Conservation (phyloP, 2,113 vertebrate genomes). For the Ophiodon elongatus region DNA sequence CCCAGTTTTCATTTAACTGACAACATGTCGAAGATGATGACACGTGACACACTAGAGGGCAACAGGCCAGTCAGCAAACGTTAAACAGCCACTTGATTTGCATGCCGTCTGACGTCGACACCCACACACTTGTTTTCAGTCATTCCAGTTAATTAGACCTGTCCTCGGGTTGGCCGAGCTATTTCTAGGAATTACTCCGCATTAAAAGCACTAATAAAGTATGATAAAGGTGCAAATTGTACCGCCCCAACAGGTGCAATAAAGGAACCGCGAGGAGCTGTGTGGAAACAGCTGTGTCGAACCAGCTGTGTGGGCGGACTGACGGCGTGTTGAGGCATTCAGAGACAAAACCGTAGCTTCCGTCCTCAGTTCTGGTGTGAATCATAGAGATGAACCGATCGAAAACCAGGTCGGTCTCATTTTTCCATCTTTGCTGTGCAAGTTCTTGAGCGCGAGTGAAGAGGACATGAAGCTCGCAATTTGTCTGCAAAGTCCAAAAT, state of each 20-base stretch:
- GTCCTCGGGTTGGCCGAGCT: neutral
- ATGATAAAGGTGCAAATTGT: conserved; percentile 19
- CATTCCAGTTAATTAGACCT: conserved; percentile 26
- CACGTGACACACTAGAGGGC: neutral
- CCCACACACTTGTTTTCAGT: conserved; percentile 16
- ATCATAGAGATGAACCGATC: neutral
- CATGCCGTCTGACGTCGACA: neutral
- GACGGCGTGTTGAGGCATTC: neutral
- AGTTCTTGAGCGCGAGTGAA: no score
- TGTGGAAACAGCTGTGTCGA: neutral
- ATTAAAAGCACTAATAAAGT: neutral
- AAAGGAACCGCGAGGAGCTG: neutral
- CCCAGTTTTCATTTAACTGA: neutral
- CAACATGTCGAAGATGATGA: neutral
- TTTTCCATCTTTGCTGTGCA: no score
- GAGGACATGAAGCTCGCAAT: neutral
- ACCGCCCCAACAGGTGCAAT: conserved; percentile 19
- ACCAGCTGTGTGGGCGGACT: neutral
- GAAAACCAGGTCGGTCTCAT: neutral
- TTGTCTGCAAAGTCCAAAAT: neutral
- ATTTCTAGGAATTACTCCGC: conserved; percentile 9
- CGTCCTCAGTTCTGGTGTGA: neutral
- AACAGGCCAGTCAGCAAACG: conserved; percentile 5
- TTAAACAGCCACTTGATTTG: conserved; percentile 10
- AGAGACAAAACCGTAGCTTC: neutral